A percentile compares a stretch with the other conserved stretches of the same genome.
phyloP scores from a whole-genome alignment of 2,797 vertebrate species.

The Melanotaenia nigrans region DNA sequence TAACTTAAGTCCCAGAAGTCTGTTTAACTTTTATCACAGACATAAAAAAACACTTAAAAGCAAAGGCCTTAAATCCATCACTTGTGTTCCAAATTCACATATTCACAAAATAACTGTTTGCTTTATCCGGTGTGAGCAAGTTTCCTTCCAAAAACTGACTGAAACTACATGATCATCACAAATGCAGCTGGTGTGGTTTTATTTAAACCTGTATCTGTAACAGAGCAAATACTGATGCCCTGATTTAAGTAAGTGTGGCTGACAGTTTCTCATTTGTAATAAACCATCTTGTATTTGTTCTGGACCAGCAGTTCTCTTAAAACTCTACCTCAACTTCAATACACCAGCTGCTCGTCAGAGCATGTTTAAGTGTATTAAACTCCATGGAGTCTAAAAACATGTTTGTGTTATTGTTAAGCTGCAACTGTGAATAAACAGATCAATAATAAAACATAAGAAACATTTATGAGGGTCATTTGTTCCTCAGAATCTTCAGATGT shows the following conservation, averaged over 20 bases:
- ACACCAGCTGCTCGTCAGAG: conserved; percentile 1
- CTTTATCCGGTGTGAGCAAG: not conserved
- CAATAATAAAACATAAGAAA: not conserved
- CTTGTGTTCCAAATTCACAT: not conserved
- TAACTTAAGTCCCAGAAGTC: conserved; percentile 4
- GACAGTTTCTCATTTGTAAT: conserved; percentile 8
- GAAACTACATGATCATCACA: not conserved
- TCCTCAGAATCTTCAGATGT: not conserved
- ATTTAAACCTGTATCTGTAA: not conserved
- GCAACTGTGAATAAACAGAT: not conserved
- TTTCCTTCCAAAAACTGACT: not conserved
- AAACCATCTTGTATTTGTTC: conserved; percentile 9
- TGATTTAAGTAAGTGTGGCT: not conserved
- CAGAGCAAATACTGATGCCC: conserved; percentile 8
- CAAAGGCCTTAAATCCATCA: not conserved
- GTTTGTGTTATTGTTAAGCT: not conserved
- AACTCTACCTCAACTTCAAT: not conserved
- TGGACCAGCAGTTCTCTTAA: not conserved
- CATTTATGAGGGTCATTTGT: not conserved
- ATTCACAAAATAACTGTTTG: not conserved
- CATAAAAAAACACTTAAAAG: not conserved
- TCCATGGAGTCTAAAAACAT: not conserved
- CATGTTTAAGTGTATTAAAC: not conserved
- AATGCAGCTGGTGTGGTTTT: not conserved
- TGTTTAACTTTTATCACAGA: conserved; percentile 1